Conservation (phyloP, 2,797 vertebrate species). For the Lates japonicus region DNA sequence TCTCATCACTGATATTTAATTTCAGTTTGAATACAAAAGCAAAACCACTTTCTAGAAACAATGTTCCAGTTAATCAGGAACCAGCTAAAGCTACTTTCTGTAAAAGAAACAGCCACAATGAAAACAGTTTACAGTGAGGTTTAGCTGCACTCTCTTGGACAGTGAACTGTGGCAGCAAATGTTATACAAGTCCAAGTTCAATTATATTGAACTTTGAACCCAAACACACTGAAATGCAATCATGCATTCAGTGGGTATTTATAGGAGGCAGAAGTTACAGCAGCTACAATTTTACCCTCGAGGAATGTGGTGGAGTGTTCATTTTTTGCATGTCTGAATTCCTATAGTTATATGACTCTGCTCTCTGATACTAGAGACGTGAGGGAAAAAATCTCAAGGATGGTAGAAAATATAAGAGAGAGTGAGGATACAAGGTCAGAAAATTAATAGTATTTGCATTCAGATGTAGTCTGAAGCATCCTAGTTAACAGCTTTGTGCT, state of each 20-base stretch:
- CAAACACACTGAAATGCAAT: background rate
- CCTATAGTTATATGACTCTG: too few species aligned
- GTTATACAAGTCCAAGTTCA: background rate
- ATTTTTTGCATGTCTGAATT: background rate
- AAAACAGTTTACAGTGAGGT: background rate
- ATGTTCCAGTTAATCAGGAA: background rate
- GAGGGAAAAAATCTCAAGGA: too few species aligned
- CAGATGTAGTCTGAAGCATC: background rate
- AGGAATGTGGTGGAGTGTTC: background rate
- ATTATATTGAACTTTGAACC: background rate
- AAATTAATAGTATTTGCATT: background rate
- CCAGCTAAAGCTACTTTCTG: background rate
- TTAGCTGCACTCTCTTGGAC: background rate
- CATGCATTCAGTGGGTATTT: background rate
- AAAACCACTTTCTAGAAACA: too few species aligned
- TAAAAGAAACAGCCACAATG: background rate
- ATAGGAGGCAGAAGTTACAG: background rate
- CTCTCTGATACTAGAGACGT: background rate
- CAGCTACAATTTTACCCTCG: background rate
- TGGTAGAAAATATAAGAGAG: background rate
- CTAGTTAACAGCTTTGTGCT: background rate
- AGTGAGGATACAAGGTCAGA: background rate
- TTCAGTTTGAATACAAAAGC: too few species aligned
- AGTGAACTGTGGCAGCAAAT: background rate
- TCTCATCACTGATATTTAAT: too few species aligned